Conservation (phyloP, 2,797 vertebrate genomes). For the Enteromius viviparus region DNA sequence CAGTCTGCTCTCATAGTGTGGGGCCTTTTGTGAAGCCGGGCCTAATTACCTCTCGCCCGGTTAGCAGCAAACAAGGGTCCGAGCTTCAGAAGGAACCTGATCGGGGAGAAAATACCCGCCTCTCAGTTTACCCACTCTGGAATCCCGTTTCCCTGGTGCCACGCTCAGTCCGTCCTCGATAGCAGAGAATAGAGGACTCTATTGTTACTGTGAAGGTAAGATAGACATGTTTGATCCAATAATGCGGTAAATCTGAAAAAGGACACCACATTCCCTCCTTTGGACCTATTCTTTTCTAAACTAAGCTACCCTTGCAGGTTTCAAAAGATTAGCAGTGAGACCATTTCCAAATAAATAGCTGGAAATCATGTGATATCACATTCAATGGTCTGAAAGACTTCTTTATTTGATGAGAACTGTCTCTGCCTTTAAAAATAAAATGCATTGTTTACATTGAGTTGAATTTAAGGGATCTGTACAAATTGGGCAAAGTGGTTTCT, state of each 20-base stretch:
- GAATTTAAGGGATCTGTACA: neutral
- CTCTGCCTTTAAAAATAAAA: neutral
- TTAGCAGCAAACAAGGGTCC: constrained; percentile 72
- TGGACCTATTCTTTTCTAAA: constrained; percentile 34
- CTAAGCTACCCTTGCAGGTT: constrained; percentile 65
- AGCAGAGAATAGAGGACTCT: constrained; percentile 62
- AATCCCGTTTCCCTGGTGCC: constrained; percentile 61
- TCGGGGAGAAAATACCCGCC: constrained; percentile 57
- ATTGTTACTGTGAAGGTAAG: constrained; percentile 65
- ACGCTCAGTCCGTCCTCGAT: constrained; percentile 29
- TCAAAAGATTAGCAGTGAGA: constrained; percentile 66
- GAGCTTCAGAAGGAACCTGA: constrained; percentile 69
- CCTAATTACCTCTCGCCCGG: constrained; percentile 78
- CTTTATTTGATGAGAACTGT: neutral
- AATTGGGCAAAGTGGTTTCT: neutral
- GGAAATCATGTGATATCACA: constrained; percentile 41
- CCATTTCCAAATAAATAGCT: constrained; percentile 53
- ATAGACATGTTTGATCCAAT: constrained; percentile 65
- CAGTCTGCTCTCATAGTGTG: constrained; percentile 64
- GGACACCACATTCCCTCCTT: constrained; percentile 60
- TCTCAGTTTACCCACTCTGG: constrained; percentile 38
- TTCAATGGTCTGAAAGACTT: constrained; percentile 2
- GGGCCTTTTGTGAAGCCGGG: constrained; percentile 69
- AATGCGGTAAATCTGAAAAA: constrained; percentile 49
- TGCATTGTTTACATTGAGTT: too few species aligned